These are phyloP conservation scores for Gnatocerus cornutus DNA, from an alignment of 2,888 invertebrate genomes.

Conservation along the genomic window DNA sequence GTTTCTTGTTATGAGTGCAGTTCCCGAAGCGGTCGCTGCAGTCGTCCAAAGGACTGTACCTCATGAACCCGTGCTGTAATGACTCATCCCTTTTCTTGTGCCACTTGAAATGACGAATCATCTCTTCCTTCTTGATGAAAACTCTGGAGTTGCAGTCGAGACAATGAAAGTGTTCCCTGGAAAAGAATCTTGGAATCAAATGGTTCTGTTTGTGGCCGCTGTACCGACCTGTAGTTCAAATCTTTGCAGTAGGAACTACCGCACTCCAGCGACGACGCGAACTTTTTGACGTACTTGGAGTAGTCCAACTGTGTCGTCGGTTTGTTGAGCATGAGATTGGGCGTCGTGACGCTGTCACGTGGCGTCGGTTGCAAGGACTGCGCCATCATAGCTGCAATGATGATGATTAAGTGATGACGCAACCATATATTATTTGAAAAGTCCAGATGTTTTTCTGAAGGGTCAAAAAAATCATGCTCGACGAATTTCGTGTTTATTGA, in stretches of 20 bases:
- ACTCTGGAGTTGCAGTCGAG: slow-evolving; percentile 85
- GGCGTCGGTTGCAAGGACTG: slow-evolving; percentile 72
- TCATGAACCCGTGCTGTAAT: slow-evolving; percentile 93
- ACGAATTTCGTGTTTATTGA: slow-evolving; percentile 13
- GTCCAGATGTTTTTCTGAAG: slow-evolving; percentile 54
- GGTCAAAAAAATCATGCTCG: slow-evolving; percentile 45
- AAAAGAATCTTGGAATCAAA: slow-evolving; percentile 40
- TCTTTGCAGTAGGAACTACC: slow-evolving; percentile 90
- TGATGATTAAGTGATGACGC: slow-evolving; percentile 20
- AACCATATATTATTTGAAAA: slow-evolving; percentile 36
- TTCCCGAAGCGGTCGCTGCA: slow-evolving; percentile 82
- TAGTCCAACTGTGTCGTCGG: slow-evolving; percentile 86
- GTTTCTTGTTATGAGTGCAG: slow-evolving; percentile 94
- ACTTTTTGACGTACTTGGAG: slow-evolving; percentile 91
- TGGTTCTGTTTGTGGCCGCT: neutral
- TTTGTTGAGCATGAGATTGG: slow-evolving; percentile 75
- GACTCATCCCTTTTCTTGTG: slow-evolving; percentile 99
- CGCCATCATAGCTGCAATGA: slow-evolving; percentile 72
- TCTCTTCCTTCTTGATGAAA: slow-evolving; percentile 98
- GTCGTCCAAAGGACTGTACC: slow-evolving; percentile 95
- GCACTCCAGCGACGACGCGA: slow-evolving; percentile 86
- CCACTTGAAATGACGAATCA: slow-evolving; percentile 99
- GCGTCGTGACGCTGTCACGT: slow-evolving; percentile 71
- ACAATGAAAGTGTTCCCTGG: slow-evolving; percentile 95
- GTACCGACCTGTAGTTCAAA: slow-evolving; percentile 80